These are phyloP conservation scores for Porites divaricata DNA, from an alignment of 92 coral and sea anemone species.

Conservation along the genomic window DNA sequence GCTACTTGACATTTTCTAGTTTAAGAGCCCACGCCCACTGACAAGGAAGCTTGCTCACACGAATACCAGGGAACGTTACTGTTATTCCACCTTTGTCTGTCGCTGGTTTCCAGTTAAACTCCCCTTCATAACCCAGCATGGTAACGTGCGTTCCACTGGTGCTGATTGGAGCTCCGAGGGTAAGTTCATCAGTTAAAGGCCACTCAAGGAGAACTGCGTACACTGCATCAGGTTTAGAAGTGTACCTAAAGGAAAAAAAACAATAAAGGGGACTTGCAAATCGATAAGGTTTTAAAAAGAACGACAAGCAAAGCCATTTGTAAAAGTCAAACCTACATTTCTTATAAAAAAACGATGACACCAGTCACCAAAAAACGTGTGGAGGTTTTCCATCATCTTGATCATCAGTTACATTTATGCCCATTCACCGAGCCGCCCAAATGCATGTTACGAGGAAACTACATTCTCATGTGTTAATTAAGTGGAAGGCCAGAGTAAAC, in stretches of 20 bases:
- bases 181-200: slow-evolving; percentile 69
- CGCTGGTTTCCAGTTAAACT: slow-evolving; percentile 69
- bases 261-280: background rate
- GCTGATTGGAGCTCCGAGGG: slow-evolving; percentile 67
- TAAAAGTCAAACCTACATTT: no score
- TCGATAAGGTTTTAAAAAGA: no score
- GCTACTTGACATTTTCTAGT: slow-evolving; percentile 52
- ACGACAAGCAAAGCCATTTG: background rate
- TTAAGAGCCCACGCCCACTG: slow-evolving; percentile 91
- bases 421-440: no score
- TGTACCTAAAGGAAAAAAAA: slow-evolving; percentile 65
- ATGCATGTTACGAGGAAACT: no score
- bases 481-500: no score
- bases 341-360: no score
- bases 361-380: no score
- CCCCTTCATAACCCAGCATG: slow-evolving; percentile 76
- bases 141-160: slow-evolving; percentile 57
- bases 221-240: slow-evolving; percentile 65
- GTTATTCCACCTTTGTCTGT: slow-evolving; percentile 58
- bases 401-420: no score
- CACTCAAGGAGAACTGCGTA: slow-evolving; percentile 85
- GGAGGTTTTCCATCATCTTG: no score
- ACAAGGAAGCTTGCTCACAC: slow-evolving; percentile 73
- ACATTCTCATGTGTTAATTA: no score
- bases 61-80: slow-evolving; percentile 73